Evolutionary conservation across 2,888 invertebrate species (phyloP).

Genomic region (Ganaspis brasiliensis): DNA sequence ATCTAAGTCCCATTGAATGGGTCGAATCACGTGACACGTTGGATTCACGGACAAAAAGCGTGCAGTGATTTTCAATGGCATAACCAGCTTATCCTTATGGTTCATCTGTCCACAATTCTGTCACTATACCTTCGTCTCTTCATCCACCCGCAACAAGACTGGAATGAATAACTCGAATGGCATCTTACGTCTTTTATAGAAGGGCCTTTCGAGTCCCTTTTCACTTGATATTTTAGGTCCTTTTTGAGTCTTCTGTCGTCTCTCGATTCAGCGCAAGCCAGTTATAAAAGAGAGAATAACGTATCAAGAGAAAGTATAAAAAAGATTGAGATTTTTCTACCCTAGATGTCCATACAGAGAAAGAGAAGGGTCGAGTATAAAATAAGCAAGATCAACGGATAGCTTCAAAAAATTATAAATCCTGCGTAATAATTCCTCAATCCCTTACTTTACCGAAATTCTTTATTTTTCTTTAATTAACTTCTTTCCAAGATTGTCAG

Average conservation of each 20-base stretch:
- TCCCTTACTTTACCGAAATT: not conserved
- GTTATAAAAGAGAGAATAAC: slow-evolving; percentile 29
- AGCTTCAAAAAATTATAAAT: not conserved
- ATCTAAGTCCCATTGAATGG: slow-evolving; percentile 14
- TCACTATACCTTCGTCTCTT: slow-evolving; percentile 42
- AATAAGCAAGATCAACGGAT: slow-evolving; percentile 19
- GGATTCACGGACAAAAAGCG: slow-evolving; percentile 27
- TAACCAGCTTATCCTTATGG: slow-evolving; percentile 35
- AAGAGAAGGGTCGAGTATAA: not conserved
- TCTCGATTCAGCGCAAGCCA: slow-evolving; percentile 43
- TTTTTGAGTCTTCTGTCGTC: slow-evolving; percentile 15
- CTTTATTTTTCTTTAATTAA: not conserved
- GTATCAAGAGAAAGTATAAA: slow-evolving; percentile 33
- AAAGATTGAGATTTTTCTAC: slow-evolving; percentile 44
- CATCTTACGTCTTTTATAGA: slow-evolving; percentile 19
- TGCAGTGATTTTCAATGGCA: slow-evolving; percentile 39
- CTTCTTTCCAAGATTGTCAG: too few species aligned
- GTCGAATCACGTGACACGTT: slow-evolving; percentile 20
- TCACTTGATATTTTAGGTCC: slow-evolving; percentile 23
- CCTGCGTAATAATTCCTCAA: not conserved
- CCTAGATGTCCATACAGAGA: not conserved
- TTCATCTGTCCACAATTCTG: slow-evolving; percentile 41
- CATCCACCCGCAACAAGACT: slow-evolving; percentile 31
- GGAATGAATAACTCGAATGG: slow-evolving; percentile 31
- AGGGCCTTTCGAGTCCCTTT: slow-evolving; percentile 33